phyloP scores from a whole-genome alignment of 2,888 invertebrate species.

The Cryptus viduatorius region DNA sequence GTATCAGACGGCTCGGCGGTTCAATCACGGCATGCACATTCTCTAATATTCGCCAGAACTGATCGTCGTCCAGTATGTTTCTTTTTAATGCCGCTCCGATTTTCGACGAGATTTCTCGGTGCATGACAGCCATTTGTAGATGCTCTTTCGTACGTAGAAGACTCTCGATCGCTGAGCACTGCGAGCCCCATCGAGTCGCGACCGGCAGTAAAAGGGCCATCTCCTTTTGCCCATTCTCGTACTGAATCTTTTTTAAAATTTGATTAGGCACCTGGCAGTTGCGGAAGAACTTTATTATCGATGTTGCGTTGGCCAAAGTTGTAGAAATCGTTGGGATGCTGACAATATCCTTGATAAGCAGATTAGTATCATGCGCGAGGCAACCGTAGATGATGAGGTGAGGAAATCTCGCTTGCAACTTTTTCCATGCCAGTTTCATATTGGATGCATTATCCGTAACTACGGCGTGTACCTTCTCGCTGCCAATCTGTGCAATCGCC shows the following conservation, averaged over 20 bases:
- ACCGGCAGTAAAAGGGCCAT: constrained; percentile 5
- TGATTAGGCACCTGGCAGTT: not conserved
- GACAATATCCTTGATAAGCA: constrained; percentile 24
- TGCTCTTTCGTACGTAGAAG: constrained; percentile 15
- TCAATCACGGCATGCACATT: not conserved
- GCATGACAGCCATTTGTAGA: constrained; percentile 14
- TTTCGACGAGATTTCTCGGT: constrained; percentile 16
- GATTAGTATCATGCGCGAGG: constrained; percentile 8
- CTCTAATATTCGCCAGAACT: not conserved
- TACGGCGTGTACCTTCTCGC: constrained; percentile 12
- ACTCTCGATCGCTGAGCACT: not conserved
- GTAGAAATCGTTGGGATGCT: constrained; percentile 3
- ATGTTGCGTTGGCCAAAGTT: not conserved
- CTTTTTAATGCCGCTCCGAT: not conserved
- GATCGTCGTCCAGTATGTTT: not conserved
- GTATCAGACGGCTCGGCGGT: constrained; percentile 20
- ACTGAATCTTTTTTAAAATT: not conserved
- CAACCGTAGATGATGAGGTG: constrained; percentile 15
- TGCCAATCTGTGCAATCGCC: constrained; percentile 16
- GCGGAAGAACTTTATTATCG: constrained; percentile 19
- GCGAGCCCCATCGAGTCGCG: constrained; percentile 3
- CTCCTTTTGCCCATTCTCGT: not conserved
- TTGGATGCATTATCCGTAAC: constrained; percentile 21
- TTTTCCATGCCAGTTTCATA: constrained; percentile 28
- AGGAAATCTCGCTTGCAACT: constrained; percentile 9